phyloP scores from a whole-genome alignment of 2,113 vertebrate genomes.

The Psittacara wagleri region DNA sequence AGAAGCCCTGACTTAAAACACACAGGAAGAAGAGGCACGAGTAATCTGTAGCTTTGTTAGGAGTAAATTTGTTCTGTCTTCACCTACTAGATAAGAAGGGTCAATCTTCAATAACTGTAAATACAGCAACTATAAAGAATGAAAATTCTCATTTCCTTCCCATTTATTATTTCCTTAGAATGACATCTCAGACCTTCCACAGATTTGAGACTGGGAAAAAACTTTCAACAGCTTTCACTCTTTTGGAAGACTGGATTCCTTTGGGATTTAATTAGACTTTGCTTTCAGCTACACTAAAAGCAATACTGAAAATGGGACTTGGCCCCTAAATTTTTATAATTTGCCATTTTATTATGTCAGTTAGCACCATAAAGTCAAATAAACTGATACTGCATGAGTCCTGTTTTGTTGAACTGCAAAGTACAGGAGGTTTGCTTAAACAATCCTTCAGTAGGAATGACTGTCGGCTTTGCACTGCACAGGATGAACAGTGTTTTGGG shows the following conservation, averaged over 20 bases:
- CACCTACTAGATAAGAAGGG: slow-evolving; percentile 53
- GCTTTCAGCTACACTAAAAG: background rate
- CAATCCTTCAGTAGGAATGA: background rate
- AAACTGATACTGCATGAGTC: background rate
- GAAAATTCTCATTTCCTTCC: background rate
- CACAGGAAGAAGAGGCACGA: background rate
- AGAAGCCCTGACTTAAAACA: background rate
- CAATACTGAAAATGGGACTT: background rate
- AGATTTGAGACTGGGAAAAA: background rate
- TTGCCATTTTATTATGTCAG: background rate
- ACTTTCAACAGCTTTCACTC: background rate
- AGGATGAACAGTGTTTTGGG: background rate
- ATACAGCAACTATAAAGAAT: background rate
- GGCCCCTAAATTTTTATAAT: background rate
- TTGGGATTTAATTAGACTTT: background rate
- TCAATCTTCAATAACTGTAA: background rate
- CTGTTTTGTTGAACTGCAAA: background rate
- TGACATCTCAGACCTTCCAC: background rate
- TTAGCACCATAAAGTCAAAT: background rate
- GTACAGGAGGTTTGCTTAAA: background rate
- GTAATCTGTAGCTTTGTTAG: background rate
- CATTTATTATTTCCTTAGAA: background rate
- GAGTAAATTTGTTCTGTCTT: slow-evolving; percentile 67
- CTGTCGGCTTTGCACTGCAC: background rate
- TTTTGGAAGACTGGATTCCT: background rate